These are phyloP conservation scores for Byasa hedistus DNA, from an alignment of 2,888 invertebrate species.

Conservation along the genomic window DNA sequence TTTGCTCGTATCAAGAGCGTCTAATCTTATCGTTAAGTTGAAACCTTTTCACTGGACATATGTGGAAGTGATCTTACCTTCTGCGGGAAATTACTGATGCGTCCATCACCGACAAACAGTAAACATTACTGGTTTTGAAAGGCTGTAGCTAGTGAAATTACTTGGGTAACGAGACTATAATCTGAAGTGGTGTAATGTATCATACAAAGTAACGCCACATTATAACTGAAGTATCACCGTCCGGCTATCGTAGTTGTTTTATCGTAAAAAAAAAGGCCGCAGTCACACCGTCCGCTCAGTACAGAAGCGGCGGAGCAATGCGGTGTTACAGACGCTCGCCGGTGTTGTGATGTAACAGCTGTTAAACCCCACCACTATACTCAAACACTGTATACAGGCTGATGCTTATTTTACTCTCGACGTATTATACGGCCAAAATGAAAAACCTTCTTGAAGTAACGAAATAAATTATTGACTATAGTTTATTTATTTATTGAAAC, in stretches of 20 bases:
- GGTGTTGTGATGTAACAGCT: constrained; percentile 47
- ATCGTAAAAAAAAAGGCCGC: constrained; percentile 7
- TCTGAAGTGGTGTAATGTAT: no score
- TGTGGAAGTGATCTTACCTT: no score
- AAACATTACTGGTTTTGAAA: no score
- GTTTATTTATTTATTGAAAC: no score
- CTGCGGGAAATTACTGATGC: no score
- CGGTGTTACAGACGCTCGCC: constrained; percentile 21
- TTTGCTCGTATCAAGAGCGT: constrained; percentile 18
- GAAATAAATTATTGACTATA: no score
- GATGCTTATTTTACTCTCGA: constrained; percentile 40
- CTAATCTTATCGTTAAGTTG: constrained; percentile 10
- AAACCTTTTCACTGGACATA: constrained; percentile 2
- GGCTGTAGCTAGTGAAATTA: no score
- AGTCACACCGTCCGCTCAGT: constrained; percentile 8
- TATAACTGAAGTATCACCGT: no score
- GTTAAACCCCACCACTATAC: constrained; percentile 31
- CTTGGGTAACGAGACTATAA: no score
- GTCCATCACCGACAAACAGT: no score
- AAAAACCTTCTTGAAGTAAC: constrained; percentile 14
- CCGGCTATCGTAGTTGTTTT: not conserved
- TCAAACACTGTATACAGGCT: constrained; percentile 47
- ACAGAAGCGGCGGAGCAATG: not conserved
- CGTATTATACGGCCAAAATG: constrained; percentile 47
- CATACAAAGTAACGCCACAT: no score